phyloP scores from a whole-genome alignment of 2,888 invertebrate genomes.

The Harpalus rufipes region DNA sequence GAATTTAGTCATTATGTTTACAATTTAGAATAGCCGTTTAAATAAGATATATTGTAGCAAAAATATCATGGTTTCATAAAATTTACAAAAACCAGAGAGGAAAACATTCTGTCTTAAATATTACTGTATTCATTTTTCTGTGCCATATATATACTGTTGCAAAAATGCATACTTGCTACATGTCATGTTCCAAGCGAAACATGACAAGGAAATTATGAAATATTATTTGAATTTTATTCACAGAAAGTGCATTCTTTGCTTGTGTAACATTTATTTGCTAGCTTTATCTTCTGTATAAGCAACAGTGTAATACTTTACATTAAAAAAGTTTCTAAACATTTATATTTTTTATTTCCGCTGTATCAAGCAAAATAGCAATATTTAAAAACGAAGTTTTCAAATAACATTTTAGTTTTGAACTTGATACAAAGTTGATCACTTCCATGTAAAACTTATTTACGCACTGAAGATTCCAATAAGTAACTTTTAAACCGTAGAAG shows the following conservation, averaged over 20 bases:
- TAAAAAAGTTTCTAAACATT: conserved; percentile 28
- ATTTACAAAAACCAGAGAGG: background rate
- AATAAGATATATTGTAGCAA: background rate
- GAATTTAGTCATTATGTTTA: too few relatives aligned
- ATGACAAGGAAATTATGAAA: conserved; percentile 33
- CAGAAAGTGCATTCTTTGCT: conserved; percentile 11
- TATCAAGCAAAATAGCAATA: conserved; percentile 11
- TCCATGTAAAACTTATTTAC: conserved; percentile 57
- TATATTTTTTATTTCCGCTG: background rate
- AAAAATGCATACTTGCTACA: conserved; percentile 17
- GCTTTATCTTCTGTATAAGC: conserved; percentile 5
- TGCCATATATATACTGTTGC: background rate
- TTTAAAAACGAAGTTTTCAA: conserved; percentile 42
- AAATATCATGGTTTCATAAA: background rate
- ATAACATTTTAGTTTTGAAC: conserved; percentile 40
- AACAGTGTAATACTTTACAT: background rate
- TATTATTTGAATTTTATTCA: conserved; percentile 5
- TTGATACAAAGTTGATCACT: conserved; percentile 54
- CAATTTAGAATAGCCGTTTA: background rate
- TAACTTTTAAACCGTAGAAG: conserved; percentile 46
- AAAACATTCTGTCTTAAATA: conserved; percentile 18
- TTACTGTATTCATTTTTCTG: conserved; percentile 24
- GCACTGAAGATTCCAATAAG: conserved; percentile 55
- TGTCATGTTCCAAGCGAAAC: conserved; percentile 13
- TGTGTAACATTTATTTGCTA: background rate